Evolutionary conservation across 2,797 vertebrate genomes (phyloP).

Genomic region (Natrix natrix): DNA sequence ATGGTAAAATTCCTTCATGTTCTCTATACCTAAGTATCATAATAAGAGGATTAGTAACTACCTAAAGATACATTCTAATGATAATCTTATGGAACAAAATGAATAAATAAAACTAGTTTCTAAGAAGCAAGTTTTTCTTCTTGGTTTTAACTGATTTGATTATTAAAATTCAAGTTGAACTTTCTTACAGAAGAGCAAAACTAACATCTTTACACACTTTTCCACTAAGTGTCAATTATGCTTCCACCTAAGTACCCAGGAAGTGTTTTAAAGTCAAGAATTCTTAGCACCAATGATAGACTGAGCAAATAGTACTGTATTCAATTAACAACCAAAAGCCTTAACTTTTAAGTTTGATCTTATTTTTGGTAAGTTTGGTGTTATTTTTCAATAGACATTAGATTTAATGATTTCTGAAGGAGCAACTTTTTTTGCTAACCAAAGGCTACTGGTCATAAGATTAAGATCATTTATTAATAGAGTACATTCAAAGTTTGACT

Average conservation of each 20-base stretch:
- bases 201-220: slow-evolving; percentile 54
- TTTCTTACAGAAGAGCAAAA: slow-evolving; percentile 54
- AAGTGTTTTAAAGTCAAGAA: slow-evolving; percentile 60
- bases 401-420: background rate
- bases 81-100: background rate
- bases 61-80: background rate
- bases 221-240: slow-evolving; percentile 56
- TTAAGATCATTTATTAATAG: background rate
- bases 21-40: background rate
- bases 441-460: background rate
- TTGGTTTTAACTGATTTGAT: slow-evolving; percentile 22
- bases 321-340: slow-evolving; percentile 23
- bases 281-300: slow-evolving; percentile 23
- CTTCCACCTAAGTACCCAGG: slow-evolving; percentile 58
- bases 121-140: background rate
- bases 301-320: background rate
- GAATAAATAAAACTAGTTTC: background rate
- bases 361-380: background rate
- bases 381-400: background rate
- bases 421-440: background rate
- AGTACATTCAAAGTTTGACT: background rate
- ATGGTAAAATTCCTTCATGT: background rate
- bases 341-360: slow-evolving; percentile 8
- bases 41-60: background rate
- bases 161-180: slow-evolving; percentile 43